Base-by-base conservation (phyloP, 2,888 invertebrate genomes). In the Eilema griseolum region DNA sequence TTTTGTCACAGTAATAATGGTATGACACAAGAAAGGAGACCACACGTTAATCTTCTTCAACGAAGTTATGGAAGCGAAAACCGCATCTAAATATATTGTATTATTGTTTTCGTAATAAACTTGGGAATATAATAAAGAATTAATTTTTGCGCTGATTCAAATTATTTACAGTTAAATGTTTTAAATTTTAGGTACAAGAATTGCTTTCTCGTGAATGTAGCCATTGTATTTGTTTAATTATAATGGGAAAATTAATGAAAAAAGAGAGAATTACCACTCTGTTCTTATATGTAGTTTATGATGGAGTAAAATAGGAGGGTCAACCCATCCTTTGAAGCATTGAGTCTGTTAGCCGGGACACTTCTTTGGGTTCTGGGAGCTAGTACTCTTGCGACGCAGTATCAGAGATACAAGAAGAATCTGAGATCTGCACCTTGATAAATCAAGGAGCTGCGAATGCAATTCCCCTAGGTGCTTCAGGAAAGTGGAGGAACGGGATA, bases 1-100 rank as follows among this genome's bases (percentile, higher is more conserved):
- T 67, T 79, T 82, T 83, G 81, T 83, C 73, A 74, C 52, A 70
- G 68, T 78, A 64, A 75, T 81, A 83, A 81, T 78, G 75, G 72
- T 69, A 67, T 76, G 75, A 70, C 81, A 72, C 73, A 59, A 62
- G 68, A 74, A 78, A 69, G 73, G 68, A 74, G 52, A 62, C 74
- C 33, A 31, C 37, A 56, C 75, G 71, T 82, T 78, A 83, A 81
- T 81, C 81, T 81, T 79, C 77, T 74, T 80, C 77, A 79, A 60
- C 61, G 63, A 70, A 70, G 72, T 70, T 82, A 72, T 68, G 72
- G 68, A 73, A 66, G 71, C 67, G 71, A 72, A 73, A 75, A 72
- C 74, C 69, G 61, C 75, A 70, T 73, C 74, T 71, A 75, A 80
- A 74, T 75, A 73, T 68, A 74, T 75, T 70, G 4, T 73, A 14